Percentiles rank a stretch among this genome's conserved stretches.
Evolutionary conservation across 2,113 vertebrate genomes (phyloP).

Genomic region (Martes martes): DNA sequence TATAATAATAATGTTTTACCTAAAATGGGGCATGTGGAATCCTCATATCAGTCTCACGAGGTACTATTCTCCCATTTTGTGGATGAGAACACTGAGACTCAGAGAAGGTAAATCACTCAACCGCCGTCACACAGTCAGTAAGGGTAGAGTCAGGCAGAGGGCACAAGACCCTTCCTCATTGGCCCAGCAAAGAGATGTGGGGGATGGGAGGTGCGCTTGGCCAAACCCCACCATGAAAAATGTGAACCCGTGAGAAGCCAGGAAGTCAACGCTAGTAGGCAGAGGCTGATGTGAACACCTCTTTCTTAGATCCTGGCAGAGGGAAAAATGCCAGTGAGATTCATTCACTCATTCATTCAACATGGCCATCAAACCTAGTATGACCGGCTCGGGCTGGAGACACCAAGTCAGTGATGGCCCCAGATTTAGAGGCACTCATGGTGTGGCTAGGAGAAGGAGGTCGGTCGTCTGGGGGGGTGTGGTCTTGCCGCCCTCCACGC

Average conservation of each 20-base stretch:
- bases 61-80: background rate
- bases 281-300: background rate
- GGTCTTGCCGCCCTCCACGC: background rate
- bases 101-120: background rate
- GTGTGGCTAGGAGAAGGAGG: background rate
- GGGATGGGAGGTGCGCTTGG: too few species aligned
- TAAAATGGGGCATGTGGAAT: background rate
- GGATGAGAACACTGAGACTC: background rate
- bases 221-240: background rate
- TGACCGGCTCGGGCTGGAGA: background rate
- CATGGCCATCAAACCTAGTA: background rate
- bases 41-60: background rate
- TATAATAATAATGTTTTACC: background rate
- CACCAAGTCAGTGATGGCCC: background rate
- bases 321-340: background rate
- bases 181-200: background rate
- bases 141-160: background rate
- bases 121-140: background rate
- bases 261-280: background rate
- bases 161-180: background rate
- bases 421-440: background rate
- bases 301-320: background rate
- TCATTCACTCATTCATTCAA: background rate
- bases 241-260: background rate
- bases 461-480: background rate